phyloP scores from a whole-genome alignment of 1,140 invertebrate species.

The Drosophila ercepeae region DNA sequence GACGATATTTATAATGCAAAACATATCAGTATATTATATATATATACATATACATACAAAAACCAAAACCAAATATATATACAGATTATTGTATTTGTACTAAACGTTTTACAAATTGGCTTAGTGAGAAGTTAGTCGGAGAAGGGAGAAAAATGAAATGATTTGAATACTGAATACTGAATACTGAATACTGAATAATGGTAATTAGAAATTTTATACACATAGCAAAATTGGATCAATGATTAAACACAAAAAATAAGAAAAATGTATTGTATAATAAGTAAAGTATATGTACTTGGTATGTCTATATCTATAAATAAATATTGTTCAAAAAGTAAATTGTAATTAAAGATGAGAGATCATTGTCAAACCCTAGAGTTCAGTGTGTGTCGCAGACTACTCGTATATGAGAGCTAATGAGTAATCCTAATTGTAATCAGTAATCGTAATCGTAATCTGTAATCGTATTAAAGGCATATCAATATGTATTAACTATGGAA shows the following conservation, averaged over 20 bases:
- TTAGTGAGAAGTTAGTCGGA: constrained; percentile 51
- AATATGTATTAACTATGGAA: constrained; percentile 64
- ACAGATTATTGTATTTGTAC: constrained; percentile 79
- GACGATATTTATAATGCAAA: constrained; percentile 78
- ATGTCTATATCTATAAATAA: constrained; percentile 80
- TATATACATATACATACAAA: constrained; percentile 59
- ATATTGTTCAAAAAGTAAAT: constrained; percentile 63
- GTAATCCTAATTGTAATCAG: constrained; percentile 53
- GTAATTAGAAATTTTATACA: constrained; percentile 79
- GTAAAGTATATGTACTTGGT: constrained; percentile 61
- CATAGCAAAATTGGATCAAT: constrained; percentile 73
- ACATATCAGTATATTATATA: constrained; percentile 76
- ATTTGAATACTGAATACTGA: constrained; percentile 41
- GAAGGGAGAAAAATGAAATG: constrained; percentile 33
- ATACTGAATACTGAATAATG: constrained; percentile 41
- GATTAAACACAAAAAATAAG: constrained; percentile 43
- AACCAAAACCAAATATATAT: constrained; percentile 44
- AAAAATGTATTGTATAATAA: constrained; percentile 70
- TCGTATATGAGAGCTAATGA: constrained; percentile 49
- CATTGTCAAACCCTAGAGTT: constrained; percentile 64
- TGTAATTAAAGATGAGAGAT: constrained; percentile 43
- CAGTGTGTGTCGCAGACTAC: constrained; percentile 61
- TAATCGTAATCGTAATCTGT: constrained; percentile 60
- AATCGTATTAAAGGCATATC: constrained; percentile 72
- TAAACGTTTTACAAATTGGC: constrained; percentile 82